phyloP scores from a whole-genome alignment of 2,888 invertebrate species.

The Watsonalla binaria region DNA sequence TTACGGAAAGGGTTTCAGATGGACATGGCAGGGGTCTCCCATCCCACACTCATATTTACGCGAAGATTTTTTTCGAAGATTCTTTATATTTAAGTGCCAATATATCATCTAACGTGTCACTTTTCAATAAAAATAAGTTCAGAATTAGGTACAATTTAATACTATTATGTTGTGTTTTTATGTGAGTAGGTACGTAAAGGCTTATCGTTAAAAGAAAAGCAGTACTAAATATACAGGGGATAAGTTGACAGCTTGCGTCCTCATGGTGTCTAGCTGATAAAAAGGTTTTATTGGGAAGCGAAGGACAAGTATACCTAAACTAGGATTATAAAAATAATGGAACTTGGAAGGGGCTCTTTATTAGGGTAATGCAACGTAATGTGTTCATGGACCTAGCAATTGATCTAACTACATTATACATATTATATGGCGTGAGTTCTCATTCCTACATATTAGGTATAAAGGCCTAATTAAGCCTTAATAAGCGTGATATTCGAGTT shows the following conservation, averaged over 20 bases:
- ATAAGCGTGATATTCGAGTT: no score
- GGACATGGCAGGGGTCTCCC: no score
- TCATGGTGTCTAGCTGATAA: not conserved
- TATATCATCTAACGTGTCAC: no score
- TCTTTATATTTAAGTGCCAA: no score
- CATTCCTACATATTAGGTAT: not conserved
- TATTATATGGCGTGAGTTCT: no score
- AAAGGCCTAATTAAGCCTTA: conserved; percentile 2
- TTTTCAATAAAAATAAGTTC: no score
- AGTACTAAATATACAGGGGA: not conserved
- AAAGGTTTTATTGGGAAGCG: not conserved
- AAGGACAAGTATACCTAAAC: not conserved
- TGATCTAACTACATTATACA: no score
- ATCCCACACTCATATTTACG: no score
- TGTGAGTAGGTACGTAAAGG: conserved; percentile 14
- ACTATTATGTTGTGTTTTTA: no score
- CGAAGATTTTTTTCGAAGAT: no score
- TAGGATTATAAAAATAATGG: conserved; percentile 15
- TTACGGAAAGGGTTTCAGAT: no score
- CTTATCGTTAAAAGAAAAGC: conserved; percentile 29
- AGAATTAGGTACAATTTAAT: no score
- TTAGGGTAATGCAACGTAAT: conserved; percentile 22
- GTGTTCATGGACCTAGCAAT: conserved; percentile 7
- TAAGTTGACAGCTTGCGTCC: conserved; percentile 4
- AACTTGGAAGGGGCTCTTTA: conserved; percentile 26